A percentile compares a stretch with the other conserved stretches of the same genome.
Evolutionary conservation across 2,888 invertebrate genomes (phyloP).

Genomic region (Hirudinaria manillensis): DNA sequence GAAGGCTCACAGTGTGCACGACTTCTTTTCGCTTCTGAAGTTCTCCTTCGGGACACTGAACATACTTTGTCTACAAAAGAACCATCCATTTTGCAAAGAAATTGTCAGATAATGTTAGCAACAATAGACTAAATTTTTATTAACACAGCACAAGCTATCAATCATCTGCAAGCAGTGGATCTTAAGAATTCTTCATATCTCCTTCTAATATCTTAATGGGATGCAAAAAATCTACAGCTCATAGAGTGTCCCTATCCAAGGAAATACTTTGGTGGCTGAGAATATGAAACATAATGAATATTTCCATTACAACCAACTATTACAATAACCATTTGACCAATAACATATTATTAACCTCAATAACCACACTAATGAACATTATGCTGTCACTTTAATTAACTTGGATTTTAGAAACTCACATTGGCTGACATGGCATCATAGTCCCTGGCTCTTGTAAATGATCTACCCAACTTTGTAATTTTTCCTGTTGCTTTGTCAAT

Average conservation of each 20-base stretch:
- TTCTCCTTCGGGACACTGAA: conserved; percentile 97
- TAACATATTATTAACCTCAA: too few species aligned
- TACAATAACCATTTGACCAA: too few species aligned
- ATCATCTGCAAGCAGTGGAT: too few species aligned
- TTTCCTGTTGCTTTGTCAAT: conserved; percentile 97
- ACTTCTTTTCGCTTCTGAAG: conserved; percentile 93
- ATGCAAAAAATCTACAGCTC: too few species aligned
- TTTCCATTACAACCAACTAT: too few species aligned
- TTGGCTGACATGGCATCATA: conserved; percentile 88
- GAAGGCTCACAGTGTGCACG: conserved; percentile 94
- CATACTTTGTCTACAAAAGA: conserved; percentile 60
- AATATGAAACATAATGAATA: neutral
- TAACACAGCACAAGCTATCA: neutral
- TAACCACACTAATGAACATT: neutral
- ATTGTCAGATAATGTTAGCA: too few species aligned
- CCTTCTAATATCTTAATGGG: too few species aligned
- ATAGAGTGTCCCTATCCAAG: too few species aligned
- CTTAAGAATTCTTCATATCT: too few species aligned
- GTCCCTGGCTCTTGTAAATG: conserved; percentile 89
- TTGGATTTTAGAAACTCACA: conserved; percentile 45
- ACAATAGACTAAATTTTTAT: neutral
- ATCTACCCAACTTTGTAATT: conserved; percentile 80
- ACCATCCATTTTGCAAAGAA: neutral
- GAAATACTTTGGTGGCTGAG: too few species aligned
- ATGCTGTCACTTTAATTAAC: neutral